Base-by-base conservation (phyloP, 2,113 vertebrate species). In the Pelobates fuscus region DNA sequence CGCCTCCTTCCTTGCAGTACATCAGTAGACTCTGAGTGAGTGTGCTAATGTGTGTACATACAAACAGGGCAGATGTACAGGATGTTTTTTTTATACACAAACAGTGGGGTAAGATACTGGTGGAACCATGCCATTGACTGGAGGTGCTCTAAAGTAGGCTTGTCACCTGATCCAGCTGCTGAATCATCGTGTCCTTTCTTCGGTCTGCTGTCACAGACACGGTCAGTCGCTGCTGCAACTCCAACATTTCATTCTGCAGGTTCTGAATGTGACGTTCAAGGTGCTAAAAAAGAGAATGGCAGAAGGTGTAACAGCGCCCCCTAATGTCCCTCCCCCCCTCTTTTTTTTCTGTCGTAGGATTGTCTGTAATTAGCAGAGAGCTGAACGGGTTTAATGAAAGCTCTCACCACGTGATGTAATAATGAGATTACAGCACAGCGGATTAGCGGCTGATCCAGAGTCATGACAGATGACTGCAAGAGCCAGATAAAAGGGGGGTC, bases 161-260 rank as follows among this genome's bases (percentile, higher is more conserved):
- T 14, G 55, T 66, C 62, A 92, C 91, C 89, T 92, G 91, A 80
- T 93, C 92, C 54, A 93, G 84, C 69, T 93, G 92, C 62, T 92
- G 87, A 11, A 93, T 92, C 90, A 93, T 92, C 75, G 85, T 67
- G 71, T 93, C 88, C 55, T 92, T 92, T 84, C 89, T 91, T 67
- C 82, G 84, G 80, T 92, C 91, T 0, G 92, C 87, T 7, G 89
- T 84, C 77, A 89, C 78, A 2, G 89, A 89, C 21, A 91, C 86
- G 0, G 86, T 86, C 69, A 91, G 70, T 71, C 91, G 87, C 32
- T 92, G 92, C 63, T 92, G 92, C 4, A 92, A 66, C 65, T 86
- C 89, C 24, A 92, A 77, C 62, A 85, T 83, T 5, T 85, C 90
- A 71, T 73, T 85, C 81, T 92, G 92, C 2, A 92, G 78, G 49